These are phyloP conservation scores for Bergia puertoricense DNA, from an alignment of 92 coral and sea anemone species.

Conservation along the genomic window DNA sequence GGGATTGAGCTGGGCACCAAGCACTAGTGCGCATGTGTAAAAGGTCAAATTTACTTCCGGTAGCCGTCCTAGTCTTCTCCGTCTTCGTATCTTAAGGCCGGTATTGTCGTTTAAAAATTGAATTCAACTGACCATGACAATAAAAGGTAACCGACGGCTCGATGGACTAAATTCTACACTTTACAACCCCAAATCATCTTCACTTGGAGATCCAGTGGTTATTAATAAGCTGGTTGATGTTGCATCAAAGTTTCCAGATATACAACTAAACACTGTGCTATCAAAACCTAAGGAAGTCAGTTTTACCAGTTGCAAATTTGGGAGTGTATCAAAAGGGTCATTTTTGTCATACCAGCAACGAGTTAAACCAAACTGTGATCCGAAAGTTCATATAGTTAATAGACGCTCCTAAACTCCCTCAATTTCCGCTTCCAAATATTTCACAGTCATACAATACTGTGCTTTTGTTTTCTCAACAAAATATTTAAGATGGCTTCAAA, in stretches of 20 bases:
- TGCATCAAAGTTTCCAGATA: background rate
- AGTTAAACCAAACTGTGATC: background rate
- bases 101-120: background rate
- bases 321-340: slow-evolving; percentile 16
- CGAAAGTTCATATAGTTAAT: slow-evolving; percentile 40
- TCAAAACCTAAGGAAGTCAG: background rate
- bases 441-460: background rate
- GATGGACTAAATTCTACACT: slow-evolving; percentile 50
- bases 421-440: background rate
- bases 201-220: slow-evolving; percentile 13
- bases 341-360: slow-evolving; percentile 44
- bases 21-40: no score
- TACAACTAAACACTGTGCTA: background rate
- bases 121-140: background rate
- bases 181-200: slow-evolving; percentile 32
- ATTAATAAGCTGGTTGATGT: background rate
- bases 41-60: no score
- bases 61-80: no score
- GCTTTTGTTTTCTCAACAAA: background rate
- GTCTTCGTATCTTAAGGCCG: no score
- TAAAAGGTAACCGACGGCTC: background rate
- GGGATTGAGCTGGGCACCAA: no score
- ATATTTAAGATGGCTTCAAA: slow-evolving; percentile 21
- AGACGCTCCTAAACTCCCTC: slow-evolving; percentile 32
- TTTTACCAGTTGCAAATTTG: slow-evolving; percentile 11